These are phyloP conservation scores for Chrysolina americana DNA, from an alignment of 2,888 invertebrate species.

Conservation along the genomic window DNA sequence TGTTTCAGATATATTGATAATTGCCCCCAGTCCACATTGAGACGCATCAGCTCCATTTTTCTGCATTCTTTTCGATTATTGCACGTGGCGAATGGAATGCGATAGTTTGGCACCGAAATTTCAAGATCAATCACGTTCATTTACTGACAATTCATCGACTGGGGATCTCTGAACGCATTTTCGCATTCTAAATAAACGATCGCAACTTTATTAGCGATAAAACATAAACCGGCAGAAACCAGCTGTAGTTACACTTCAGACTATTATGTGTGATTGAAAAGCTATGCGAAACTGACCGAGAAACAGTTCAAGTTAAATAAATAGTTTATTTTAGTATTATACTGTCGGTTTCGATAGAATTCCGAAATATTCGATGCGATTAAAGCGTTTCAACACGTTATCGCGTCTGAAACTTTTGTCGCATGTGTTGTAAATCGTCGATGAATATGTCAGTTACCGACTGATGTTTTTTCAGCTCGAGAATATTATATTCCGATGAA, in stretches of 20 bases:
- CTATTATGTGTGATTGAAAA: neutral
- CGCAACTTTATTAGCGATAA: neutral
- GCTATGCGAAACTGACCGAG: too few relatives aligned
- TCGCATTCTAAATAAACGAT: neutral
- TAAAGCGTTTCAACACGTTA: neutral
- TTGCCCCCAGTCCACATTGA: too few relatives aligned
- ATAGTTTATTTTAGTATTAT: neutral
- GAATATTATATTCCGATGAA: neutral
- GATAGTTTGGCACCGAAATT: neutral
- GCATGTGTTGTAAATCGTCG: neutral
- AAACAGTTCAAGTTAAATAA: neutral
- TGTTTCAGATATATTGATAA: too few relatives aligned
- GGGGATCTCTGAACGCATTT: neutral
- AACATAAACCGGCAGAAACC: constrained; percentile 6
- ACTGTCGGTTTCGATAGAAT: neutral
- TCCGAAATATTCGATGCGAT: neutral
- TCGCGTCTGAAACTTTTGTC: neutral
- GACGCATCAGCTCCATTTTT: too few relatives aligned
- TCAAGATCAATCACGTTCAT: neutral
- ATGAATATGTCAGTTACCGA: neutral
- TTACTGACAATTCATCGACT: neutral
- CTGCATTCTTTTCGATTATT: too few relatives aligned
- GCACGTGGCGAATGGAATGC: neutral
- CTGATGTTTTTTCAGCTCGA: neutral
- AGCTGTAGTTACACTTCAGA: neutral